Conservation (phyloP, 2,888 invertebrate genomes). For the Thera britannica region DNA sequence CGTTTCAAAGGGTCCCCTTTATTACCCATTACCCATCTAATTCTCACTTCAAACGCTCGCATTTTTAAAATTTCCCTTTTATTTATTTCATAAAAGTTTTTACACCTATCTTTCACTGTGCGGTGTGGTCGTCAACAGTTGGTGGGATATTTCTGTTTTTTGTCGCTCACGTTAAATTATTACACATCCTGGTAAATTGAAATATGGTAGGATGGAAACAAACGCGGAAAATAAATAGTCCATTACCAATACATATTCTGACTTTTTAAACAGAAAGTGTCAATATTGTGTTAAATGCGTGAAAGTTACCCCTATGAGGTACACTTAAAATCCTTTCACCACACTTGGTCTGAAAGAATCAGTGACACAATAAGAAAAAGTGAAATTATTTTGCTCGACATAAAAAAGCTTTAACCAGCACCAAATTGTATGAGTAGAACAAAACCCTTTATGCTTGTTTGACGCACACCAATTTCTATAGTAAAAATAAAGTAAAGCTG, state of each 20-base stretch:
- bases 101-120: constrained; percentile 19
- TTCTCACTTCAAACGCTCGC: constrained; percentile 56
- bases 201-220: neutral
- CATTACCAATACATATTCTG: too few relatives aligned
- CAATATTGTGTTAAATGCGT: too few relatives aligned
- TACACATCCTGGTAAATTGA: constrained; percentile 1
- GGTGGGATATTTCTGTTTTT: constrained; percentile 11
- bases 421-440: constrained; percentile 5
- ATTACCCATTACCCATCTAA: constrained; percentile 53
- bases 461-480: constrained; percentile 50
- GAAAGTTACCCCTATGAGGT: too few relatives aligned
- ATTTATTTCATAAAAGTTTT: constrained; percentile 49
- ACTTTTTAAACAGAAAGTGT: too few relatives aligned
- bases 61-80: constrained; percentile 60
- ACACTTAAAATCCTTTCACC: too few relatives aligned
- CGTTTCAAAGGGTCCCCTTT: constrained; percentile 75
- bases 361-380: neutral
- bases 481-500: constrained; percentile 55
- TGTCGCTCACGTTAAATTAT: constrained; percentile 2
- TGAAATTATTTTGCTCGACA: neutral
- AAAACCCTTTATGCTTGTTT: constrained; percentile 11
- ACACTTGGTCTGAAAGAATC: too few relatives aligned
- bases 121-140: constrained; percentile 8
- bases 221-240: constrained; percentile 8
- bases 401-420: neutral